A percentile compares a stretch with the other conserved stretches of the same genome.
phyloP scores from a whole-genome alignment of 2,797 vertebrate species.

The Corythornis leucogaster region DNA sequence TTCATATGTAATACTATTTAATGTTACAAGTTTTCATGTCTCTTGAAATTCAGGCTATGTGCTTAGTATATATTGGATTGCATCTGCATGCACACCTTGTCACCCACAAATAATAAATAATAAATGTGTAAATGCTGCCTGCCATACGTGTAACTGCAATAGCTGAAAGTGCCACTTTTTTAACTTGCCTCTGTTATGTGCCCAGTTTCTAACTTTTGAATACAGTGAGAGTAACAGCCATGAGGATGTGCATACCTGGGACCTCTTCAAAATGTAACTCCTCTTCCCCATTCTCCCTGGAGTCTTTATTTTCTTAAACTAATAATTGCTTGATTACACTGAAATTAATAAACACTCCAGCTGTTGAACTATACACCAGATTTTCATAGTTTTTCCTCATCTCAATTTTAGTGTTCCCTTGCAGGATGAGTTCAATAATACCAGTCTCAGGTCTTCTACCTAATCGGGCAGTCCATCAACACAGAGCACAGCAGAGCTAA shows the following conservation, averaged over 20 bases:
- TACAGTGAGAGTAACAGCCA: neutral
- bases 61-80: neutral
- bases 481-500: neutral
- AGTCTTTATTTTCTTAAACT: neutral
- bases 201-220: neutral
- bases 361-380: neutral
- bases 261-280: neutral
- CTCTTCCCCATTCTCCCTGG: neutral
- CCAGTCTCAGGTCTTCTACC: neutral
- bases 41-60: neutral
- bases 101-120: neutral
- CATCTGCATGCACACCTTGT: neutral
- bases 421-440: neutral
- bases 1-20: neutral
- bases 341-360: neutral
- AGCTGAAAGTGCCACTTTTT: neutral
- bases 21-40: neutral
- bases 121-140: neutral
- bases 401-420: fast-evolving
- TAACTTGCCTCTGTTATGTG: neutral
- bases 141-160: neutral
- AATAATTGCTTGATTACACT: neutral
- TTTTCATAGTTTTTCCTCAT: neutral
- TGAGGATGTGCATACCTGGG: neutral
- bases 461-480: neutral